These are phyloP conservation scores for Urocynchramus pylzowi DNA, from an alignment of 2,113 vertebrate species.

Conservation along the genomic window DNA sequence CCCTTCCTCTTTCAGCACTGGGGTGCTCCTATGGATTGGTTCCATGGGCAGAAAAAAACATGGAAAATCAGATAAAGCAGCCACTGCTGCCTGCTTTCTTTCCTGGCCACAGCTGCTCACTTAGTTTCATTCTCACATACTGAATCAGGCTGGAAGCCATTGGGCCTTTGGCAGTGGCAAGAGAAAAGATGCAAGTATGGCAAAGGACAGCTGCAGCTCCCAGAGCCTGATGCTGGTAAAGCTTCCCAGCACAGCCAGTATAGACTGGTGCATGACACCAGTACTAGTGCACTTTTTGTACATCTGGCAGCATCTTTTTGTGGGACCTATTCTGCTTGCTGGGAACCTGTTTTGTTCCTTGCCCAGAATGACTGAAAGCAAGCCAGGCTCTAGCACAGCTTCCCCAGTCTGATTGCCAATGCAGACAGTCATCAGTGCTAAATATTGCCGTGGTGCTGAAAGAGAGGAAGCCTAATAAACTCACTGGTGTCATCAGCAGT, in stretches of 20 bases:
- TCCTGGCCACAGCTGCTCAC: not conserved
- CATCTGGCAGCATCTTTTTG: not conserved
- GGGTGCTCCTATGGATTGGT: not conserved
- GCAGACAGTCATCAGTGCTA: not conserved
- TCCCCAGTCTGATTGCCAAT: not conserved
- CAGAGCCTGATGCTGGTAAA: not conserved
- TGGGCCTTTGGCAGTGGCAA: not conserved
- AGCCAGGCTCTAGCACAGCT: not conserved
- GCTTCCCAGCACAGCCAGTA: not conserved
- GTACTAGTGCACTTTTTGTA: not conserved
- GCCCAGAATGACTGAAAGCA: not conserved
- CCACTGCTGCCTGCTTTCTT: not conserved
- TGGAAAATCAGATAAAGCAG: not conserved
- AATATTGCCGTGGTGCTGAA: conserved; percentile 4
- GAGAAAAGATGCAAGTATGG: not conserved
- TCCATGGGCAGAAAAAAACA: not conserved
- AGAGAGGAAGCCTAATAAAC: not conserved
- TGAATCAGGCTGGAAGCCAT: not conserved
- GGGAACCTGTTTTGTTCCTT: not conserved
- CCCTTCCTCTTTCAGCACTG: not conserved
- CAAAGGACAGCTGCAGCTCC: not conserved
- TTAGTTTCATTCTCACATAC: not conserved
- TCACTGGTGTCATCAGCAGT: not conserved
- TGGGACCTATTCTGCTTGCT: not conserved
- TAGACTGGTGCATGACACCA: not conserved